phyloP scores from a whole-genome alignment of 2,113 vertebrate species.

The Meleagris gallopavo region DNA sequence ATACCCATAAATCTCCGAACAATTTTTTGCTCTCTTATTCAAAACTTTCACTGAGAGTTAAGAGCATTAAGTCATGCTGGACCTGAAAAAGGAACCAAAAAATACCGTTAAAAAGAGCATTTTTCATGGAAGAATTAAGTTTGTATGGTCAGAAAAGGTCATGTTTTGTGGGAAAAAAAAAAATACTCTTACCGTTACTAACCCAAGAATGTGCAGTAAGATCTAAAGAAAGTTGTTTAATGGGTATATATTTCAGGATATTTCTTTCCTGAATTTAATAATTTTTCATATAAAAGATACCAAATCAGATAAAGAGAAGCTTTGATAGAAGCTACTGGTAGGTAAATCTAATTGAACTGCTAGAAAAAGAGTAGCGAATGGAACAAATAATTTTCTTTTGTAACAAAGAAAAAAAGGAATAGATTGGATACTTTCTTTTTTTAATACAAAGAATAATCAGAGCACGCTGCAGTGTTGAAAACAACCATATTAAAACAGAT shows the following conservation, averaged over 20 bases:
- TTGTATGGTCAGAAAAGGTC: neutral
- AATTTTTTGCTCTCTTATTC: neutral
- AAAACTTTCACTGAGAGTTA: neutral
- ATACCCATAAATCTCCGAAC: neutral
- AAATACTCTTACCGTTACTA: neutral
- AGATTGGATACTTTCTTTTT: neutral
- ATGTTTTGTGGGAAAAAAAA: neutral
- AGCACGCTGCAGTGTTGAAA: constrained; percentile 35
- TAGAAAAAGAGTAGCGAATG: neutral
- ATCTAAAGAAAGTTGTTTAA: neutral
- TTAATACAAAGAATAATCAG: constrained; percentile 35
- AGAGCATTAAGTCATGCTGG: neutral
- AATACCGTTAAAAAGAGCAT: neutral
- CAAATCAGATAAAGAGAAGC: neutral
- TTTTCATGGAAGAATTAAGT: neutral
- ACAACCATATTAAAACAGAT: constrained; percentile 53
- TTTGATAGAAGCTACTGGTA: neutral
- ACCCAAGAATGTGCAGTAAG: neutral
- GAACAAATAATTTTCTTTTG: neutral
- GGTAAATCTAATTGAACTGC: neutral
- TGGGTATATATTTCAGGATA: neutral
- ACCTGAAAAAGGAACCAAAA: neutral
- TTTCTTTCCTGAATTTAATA: neutral
- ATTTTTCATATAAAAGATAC: neutral
- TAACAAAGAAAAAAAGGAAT: neutral